Percentiles rank a stretch among this genome's conserved stretches.
Evolutionary conservation across 53 echinoderm and acorn worm species (phyloP).

Genomic region (Apostichopus leukothele): DNA sequence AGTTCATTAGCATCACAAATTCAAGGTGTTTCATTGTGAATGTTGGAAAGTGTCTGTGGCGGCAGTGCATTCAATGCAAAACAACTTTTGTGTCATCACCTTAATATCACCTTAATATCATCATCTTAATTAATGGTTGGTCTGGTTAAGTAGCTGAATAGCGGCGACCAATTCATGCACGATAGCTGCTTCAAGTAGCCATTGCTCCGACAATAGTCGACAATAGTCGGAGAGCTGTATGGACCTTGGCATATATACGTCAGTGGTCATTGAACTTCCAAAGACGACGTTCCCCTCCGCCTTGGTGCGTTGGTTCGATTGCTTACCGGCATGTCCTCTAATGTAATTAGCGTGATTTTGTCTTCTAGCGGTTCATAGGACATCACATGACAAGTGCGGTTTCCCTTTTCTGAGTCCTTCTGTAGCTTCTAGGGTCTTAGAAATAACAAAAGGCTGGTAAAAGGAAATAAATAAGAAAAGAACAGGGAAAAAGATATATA

Average conservation of each 20-base stretch:
- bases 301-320: background rate
- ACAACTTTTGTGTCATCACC: too few relatives aligned
- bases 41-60: too few relatives aligned
- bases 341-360: slow-evolving; percentile 35
- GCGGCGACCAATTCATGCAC: too few relatives aligned
- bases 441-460: slow-evolving; percentile 7
- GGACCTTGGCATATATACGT: background rate
- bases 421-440: background rate
- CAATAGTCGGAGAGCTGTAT: background rate
- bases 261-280: slow-evolving; percentile 35
- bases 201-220: too few relatives aligned
- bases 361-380: slow-evolving; percentile 1
- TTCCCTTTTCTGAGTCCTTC: slow-evolving; percentile 32
- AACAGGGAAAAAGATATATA: slow-evolving; percentile 4
- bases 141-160: too few relatives aligned
- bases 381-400: slow-evolving; percentile 24
- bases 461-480: background rate
- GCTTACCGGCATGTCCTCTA: slow-evolving; percentile 10
- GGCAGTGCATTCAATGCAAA: too few relatives aligned
- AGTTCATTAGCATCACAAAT: too few relatives aligned
- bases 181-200: too few relatives aligned
- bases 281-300: background rate
- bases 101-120: too few relatives aligned
- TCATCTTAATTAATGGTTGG: too few relatives aligned
- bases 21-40: too few relatives aligned